These are phyloP conservation scores for Eulithis prunata DNA, from an alignment of 2,888 invertebrate species.

Conservation along the genomic window DNA sequence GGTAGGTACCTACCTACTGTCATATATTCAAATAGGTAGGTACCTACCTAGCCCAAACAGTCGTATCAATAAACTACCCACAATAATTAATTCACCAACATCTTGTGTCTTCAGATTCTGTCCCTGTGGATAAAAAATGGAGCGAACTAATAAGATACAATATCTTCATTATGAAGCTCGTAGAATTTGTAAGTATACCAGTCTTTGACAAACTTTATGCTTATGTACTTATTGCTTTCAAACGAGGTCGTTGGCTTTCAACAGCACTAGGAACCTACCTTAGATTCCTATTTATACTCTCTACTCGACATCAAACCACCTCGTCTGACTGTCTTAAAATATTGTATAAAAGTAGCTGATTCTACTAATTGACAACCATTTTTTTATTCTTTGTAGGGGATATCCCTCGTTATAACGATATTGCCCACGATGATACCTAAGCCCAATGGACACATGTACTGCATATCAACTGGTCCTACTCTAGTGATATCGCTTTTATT, in stretches of 20 bases:
- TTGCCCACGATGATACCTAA: conserved; percentile 64
- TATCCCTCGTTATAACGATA: conserved; percentile 64
- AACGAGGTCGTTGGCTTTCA: conserved; percentile 2
- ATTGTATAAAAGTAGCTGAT: not conserved
- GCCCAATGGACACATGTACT: conserved; percentile 78
- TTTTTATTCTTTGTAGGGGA: conserved; percentile 65
- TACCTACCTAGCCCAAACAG: no score
- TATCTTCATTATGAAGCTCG: conserved; percentile 78
- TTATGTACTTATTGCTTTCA: not conserved
- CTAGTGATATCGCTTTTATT: conserved; percentile 73
- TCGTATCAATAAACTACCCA: no score
- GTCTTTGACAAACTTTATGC: not conserved
- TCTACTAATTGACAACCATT: conserved; percentile 29
- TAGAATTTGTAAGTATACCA: conserved; percentile 75
- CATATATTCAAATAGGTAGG: not conserved
- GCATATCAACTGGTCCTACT: conserved; percentile 77
- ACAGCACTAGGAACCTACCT: no score
- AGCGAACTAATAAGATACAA: conserved; percentile 76
- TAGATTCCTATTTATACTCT: no score
- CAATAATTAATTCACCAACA: no score
- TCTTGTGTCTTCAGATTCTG: conserved; percentile 66
- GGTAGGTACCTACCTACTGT: no score
- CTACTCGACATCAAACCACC: not conserved
- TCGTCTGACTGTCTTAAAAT: conserved; percentile 26
- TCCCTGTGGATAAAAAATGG: conserved; percentile 79